These are phyloP conservation scores for Polyodon spathula DNA, from an alignment of 2,113 vertebrate genomes.

Conservation along the genomic window DNA sequence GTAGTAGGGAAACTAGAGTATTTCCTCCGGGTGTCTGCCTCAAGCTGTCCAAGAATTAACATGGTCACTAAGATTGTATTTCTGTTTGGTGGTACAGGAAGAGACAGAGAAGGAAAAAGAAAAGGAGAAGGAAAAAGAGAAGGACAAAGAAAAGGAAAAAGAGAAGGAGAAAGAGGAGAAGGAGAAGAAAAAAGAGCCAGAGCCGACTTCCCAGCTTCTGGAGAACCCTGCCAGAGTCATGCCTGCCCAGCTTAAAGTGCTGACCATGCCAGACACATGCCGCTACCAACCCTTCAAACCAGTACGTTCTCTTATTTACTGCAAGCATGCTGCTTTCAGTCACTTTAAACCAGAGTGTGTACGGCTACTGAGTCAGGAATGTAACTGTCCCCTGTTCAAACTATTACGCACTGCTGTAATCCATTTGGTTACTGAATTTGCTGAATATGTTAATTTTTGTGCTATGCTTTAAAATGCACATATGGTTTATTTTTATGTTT, in stretches of 20 bases:
- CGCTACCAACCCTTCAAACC: slow-evolving; percentile 97
- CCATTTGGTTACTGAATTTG: too few relatives aligned
- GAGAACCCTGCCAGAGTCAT: slow-evolving; percentile 94
- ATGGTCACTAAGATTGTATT: too few relatives aligned
- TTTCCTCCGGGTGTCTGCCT: too few relatives aligned
- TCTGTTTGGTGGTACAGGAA: slow-evolving; percentile 13
- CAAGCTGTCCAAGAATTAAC: too few relatives aligned
- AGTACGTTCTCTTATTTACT: slow-evolving; percentile 45
- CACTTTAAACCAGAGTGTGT: too few relatives aligned
- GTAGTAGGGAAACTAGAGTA: too few relatives aligned
- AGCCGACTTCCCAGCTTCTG: slow-evolving; percentile 88
- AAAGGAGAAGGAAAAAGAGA: slow-evolving; percentile 69
- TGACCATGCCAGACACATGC: slow-evolving; percentile 84
- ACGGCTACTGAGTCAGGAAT: too few relatives aligned
- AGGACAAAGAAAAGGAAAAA: slow-evolving; percentile 69
- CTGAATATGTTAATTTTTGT: too few relatives aligned
- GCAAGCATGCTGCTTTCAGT: not conserved
- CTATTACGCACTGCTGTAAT: too few relatives aligned
- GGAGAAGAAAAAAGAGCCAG: slow-evolving; percentile 93
- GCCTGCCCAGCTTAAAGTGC: slow-evolving; percentile 95
- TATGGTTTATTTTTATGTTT: too few relatives aligned
- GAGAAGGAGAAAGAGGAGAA: slow-evolving; percentile 84
- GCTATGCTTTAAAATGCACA: too few relatives aligned
- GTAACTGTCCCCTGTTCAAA: too few relatives aligned
- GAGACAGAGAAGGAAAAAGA: slow-evolving; percentile 86